Percentiles rank a stretch among this genome's conserved stretches.
Evolutionary conservation across 2,888 invertebrate species (phyloP).

Genomic region (Hypercompe scribonia): DNA sequence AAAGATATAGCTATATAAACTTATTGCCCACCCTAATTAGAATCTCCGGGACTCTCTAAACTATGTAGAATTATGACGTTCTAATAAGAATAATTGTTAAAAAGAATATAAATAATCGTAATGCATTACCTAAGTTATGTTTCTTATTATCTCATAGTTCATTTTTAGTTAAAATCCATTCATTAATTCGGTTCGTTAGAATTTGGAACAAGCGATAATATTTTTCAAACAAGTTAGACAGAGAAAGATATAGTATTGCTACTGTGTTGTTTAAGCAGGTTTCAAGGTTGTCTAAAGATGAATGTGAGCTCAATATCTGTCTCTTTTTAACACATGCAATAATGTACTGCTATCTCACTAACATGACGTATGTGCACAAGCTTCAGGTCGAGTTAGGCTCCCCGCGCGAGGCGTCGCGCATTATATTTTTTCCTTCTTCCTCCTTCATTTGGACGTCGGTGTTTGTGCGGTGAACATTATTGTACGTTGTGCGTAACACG

Average conservation of each 20-base stretch:
- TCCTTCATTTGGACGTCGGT: slow-evolving; percentile 84
- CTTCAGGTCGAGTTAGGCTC: slow-evolving; percentile 67
- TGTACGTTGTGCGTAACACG: slow-evolving; percentile 78
- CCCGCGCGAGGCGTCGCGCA: slow-evolving; percentile 74
- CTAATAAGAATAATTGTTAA: background rate
- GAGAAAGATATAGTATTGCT: slow-evolving; percentile 71
- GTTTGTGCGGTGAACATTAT: slow-evolving; percentile 83
- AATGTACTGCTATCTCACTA: slow-evolving; percentile 57
- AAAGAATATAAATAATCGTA: background rate
- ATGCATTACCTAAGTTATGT: background rate
- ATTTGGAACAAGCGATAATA: slow-evolving; percentile 61
- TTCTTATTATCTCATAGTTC: background rate
- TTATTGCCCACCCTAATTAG: slow-evolving; percentile 6
- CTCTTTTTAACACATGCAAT: slow-evolving; percentile 55
- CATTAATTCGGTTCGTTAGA: slow-evolving; percentile 48
- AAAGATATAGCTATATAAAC: background rate
- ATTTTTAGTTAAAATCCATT: slow-evolving; percentile 39
- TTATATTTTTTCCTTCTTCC: slow-evolving; percentile 76
- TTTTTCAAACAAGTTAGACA: slow-evolving; percentile 71
- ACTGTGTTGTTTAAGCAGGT: slow-evolving; percentile 58
- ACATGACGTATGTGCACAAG: slow-evolving; percentile 66
- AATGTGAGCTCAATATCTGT: slow-evolving; percentile 54
- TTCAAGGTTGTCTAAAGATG: slow-evolving; percentile 77
- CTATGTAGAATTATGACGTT: background rate
- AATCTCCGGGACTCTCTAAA: background rate